Conservation (phyloP, 2,113 vertebrate species). For the Cervus canadensis region DNA sequence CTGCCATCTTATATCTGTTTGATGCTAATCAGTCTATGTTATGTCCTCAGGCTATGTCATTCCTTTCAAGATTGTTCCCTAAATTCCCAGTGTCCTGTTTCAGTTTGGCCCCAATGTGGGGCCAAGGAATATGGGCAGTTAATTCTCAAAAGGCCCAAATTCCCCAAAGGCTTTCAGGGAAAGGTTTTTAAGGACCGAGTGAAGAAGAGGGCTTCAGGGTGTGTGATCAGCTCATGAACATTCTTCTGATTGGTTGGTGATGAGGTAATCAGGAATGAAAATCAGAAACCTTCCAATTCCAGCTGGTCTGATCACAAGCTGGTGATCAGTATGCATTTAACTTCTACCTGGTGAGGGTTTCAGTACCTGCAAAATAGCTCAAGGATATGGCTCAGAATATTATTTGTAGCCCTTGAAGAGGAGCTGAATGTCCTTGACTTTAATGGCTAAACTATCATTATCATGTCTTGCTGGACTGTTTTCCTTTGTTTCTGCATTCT, state of each 20-base stretch:
- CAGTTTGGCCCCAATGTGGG: not conserved
- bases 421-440: not conserved
- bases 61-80: not conserved
- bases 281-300: not conserved
- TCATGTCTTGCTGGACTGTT: not conserved
- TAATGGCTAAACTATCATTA: not conserved
- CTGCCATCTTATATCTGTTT: not conserved
- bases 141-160: not conserved
- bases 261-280: not conserved
- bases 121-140: not conserved
- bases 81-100: not conserved
- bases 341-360: not conserved
- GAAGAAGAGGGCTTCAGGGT: not conserved
- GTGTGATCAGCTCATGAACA: not conserved
- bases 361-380: not conserved
- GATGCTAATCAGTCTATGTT: not conserved
- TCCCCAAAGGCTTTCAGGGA: not conserved
- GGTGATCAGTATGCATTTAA: not conserved
- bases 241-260: not conserved
- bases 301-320: too few species aligned
- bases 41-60: not conserved
- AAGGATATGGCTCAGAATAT: not conserved
- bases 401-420: not conserved
- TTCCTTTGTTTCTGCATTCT: not conserved
- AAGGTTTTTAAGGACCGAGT: not conserved